Evolutionary conservation across 2,888 invertebrate genomes (phyloP).

Genomic region (Melanchra persicariae): DNA sequence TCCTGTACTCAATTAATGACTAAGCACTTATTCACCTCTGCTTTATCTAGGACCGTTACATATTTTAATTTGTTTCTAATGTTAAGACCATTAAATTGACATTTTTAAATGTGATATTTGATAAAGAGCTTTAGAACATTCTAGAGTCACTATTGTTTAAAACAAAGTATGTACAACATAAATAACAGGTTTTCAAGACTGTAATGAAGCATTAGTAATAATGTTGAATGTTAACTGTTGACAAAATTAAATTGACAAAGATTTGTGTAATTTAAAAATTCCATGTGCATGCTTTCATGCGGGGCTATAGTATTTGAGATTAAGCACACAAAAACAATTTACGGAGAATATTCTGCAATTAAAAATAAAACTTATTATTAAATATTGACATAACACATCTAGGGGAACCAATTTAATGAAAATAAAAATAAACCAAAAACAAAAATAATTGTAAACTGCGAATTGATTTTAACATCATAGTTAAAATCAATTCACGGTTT

Average conservation of each 20-base stretch:
- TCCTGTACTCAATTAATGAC: conserved; percentile 30
- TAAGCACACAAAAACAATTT: not conserved
- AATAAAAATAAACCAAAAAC: too few species aligned
- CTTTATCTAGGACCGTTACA: not conserved
- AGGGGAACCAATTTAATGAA: too few species aligned
- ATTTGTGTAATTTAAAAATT: conserved; percentile 18
- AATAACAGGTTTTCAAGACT: conserved; percentile 20
- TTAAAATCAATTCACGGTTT: too few species aligned
- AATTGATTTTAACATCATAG: too few species aligned
- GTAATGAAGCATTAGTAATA: not conserved
- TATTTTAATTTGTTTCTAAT: not conserved
- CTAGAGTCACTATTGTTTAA: conserved; percentile 10
- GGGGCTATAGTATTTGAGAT: not conserved
- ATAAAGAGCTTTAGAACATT: conserved; percentile 14
- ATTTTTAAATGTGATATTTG: not conserved
- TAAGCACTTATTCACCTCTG: not conserved
- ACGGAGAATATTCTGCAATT: not conserved
- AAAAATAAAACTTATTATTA: too few species aligned
- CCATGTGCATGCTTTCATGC: not conserved
- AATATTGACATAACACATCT: too few species aligned
- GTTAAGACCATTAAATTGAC: conserved; percentile 4
- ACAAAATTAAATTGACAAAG: conserved; percentile 7
- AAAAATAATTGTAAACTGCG: too few species aligned
- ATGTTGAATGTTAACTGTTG: not conserved
- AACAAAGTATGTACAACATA: not conserved